A percentile compares a stretch with the other conserved stretches of the same genome.
phyloP scores from a whole-genome alignment of 1,140 invertebrate genomes.

The Procambarus clarkii region DNA sequence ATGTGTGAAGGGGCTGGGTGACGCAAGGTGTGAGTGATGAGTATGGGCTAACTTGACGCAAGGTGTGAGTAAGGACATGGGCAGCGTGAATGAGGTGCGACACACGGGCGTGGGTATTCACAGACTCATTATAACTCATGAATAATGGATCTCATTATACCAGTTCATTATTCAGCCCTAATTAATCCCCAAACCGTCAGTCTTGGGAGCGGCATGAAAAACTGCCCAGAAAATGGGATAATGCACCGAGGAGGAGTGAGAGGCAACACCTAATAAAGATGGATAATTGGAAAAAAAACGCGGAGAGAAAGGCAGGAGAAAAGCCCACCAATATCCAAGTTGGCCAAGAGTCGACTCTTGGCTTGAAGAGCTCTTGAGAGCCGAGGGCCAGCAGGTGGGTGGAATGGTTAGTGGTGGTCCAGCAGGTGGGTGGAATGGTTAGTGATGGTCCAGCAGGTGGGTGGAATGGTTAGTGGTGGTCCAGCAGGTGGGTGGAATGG shows the following conservation, averaged over 20 bases:
- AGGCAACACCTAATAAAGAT: neutral
- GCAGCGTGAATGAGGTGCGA: constrained; percentile 8
- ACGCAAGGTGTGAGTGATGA: too few relatives aligned
- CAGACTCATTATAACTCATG: constrained; percentile 68
- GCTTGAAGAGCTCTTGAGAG: constrained; percentile 26
- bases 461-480: neutral
- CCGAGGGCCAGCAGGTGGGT: neutral
- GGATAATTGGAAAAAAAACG: neutral
- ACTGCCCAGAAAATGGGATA: constrained; percentile 42
- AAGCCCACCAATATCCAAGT: constrained; percentile 36
- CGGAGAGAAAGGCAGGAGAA: neutral
- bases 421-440: neutral
- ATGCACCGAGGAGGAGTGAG: neutral
- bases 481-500: neutral
- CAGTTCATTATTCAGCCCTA: constrained; percentile 64
- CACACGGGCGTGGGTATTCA: constrained; percentile 51
- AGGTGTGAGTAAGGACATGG: neutral
- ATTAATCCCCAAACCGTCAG: constrained; percentile 69
- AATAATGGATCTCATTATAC: constrained; percentile 69
- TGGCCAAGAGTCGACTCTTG: constrained; percentile 15
- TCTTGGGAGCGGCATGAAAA: constrained; percentile 54
- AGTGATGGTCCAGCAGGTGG: neutral
- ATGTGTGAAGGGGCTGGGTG: too few relatives aligned
- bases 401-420: neutral
- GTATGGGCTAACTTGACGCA: too few relatives aligned